Conservation (phyloP, 2,797 vertebrate species). For the Helostoma temminkii region DNA sequence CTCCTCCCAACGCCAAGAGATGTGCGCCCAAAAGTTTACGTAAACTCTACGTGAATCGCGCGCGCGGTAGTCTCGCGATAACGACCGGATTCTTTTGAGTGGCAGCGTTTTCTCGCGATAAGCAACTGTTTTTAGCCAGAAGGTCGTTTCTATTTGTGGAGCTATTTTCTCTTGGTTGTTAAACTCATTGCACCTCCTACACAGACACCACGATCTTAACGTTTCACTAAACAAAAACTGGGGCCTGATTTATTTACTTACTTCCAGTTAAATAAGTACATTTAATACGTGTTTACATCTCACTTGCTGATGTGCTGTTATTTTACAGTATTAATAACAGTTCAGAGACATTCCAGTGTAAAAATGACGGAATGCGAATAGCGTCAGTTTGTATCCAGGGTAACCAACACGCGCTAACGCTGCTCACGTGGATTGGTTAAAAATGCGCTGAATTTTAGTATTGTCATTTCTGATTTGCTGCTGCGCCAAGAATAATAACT, state of each 20-base stretch:
- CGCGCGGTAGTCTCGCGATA: slow-evolving; percentile 55
- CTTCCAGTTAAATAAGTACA: background rate
- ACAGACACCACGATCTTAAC: background rate
- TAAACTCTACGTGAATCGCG: slow-evolving; percentile 67
- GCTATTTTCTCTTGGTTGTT: background rate
- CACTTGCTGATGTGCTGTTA: background rate
- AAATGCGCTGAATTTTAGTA: slow-evolving; percentile 1
- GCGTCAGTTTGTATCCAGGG: slow-evolving; percentile 76
- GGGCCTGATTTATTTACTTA: background rate
- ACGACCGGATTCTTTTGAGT: slow-evolving; percentile 46
- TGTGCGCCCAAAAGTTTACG: slow-evolving; percentile 48
- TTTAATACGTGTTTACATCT: background rate
- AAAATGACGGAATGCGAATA: slow-evolving; percentile 36
- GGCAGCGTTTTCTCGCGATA: slow-evolving; percentile 53
- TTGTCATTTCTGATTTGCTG: slow-evolving; percentile 48
- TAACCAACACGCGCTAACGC: slow-evolving; percentile 42
- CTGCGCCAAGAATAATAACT: slow-evolving; percentile 17
- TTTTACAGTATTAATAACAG: background rate
- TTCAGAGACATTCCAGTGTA: slow-evolving; percentile 13
- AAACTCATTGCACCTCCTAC: background rate
- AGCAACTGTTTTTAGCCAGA: rapidly evolving
- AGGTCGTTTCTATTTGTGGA: background rate
- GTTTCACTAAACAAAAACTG: background rate
- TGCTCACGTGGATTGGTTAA: slow-evolving; percentile 51
- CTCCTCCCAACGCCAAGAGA: rapidly evolving